phyloP scores from a whole-genome alignment of 2,113 vertebrate species.

The Carassius carassius region DNA sequence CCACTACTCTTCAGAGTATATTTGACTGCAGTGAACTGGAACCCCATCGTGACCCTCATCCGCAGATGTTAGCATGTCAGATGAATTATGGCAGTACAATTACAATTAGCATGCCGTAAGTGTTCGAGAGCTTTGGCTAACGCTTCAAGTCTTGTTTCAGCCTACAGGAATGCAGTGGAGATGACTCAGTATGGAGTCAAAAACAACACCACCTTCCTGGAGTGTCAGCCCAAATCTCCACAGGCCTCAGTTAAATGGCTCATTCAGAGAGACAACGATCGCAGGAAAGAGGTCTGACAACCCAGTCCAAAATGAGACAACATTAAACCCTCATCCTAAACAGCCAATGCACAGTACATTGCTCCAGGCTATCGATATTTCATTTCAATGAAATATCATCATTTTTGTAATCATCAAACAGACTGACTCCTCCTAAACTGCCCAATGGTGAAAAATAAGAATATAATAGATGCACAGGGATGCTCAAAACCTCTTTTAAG shows the following conservation, averaged over 20 bases:
- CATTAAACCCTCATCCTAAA: constrained; percentile 7
- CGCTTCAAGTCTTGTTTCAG: constrained; percentile 66
- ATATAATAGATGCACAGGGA: not conserved
- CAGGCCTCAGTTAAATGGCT: constrained; percentile 94
- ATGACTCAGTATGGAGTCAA: constrained; percentile 91
- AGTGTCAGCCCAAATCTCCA: constrained; percentile 92
- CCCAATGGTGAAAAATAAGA: not conserved
- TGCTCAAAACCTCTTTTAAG: too few relatives aligned
- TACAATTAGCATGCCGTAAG: constrained; percentile 40
- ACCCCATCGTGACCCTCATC: not conserved
- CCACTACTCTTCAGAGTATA: not conserved
- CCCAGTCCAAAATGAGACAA: not conserved
- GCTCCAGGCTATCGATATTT: not conserved
- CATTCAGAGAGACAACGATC: constrained; percentile 93
- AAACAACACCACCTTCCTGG: constrained; percentile 97
- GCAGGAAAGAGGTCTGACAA: constrained; percentile 91
- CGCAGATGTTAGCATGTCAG: constrained; percentile 31
- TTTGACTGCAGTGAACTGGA: not conserved
- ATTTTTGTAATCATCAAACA: not conserved
- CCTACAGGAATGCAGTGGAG: constrained; percentile 93
- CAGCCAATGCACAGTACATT: not conserved
- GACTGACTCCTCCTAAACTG: not conserved
- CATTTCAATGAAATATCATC: not conserved
- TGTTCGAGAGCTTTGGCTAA: constrained; percentile 23
- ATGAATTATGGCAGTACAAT: constrained; percentile 33